These are phyloP conservation scores for Drosophila navojoa DNA, from an alignment of 1,140 invertebrate species.

Conservation along the genomic window DNA sequence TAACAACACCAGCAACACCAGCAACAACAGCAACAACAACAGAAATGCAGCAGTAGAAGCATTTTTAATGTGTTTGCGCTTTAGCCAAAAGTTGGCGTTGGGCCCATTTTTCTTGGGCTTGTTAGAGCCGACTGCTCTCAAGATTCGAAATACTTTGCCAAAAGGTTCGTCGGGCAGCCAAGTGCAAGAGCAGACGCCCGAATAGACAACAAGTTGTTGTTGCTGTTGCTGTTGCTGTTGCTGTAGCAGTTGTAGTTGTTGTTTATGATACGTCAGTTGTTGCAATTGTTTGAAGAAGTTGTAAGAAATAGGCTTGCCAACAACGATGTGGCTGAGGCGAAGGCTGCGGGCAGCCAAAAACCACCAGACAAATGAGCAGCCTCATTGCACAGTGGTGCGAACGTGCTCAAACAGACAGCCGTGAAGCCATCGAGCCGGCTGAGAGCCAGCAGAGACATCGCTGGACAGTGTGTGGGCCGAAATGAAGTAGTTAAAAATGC, in stretches of 20 bases:
- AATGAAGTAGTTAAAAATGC: slow-evolving; percentile 49
- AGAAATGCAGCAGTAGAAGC: slow-evolving; percentile 49
- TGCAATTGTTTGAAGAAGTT: slow-evolving; percentile 80
- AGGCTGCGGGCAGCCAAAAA: slow-evolving; percentile 20
- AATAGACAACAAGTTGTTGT: slow-evolving; percentile 28
- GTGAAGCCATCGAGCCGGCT: background rate
- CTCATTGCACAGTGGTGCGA: slow-evolving; percentile 48
- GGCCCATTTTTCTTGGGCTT: slow-evolving; percentile 82
- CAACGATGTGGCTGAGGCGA: slow-evolving; percentile 28
- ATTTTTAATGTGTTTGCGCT: slow-evolving; percentile 82
- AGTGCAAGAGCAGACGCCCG: slow-evolving; percentile 63
- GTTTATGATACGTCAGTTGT: slow-evolving; percentile 78
- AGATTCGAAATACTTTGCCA: slow-evolving; percentile 68
- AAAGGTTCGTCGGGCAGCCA: slow-evolving; percentile 62
- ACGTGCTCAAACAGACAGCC: background rate
- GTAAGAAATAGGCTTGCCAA: slow-evolving; percentile 72
- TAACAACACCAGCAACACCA: slow-evolving; percentile 29
- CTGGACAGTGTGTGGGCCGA: slow-evolving; percentile 12
- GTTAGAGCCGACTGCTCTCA: slow-evolving; percentile 61
- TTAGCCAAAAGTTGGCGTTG: slow-evolving; percentile 80
- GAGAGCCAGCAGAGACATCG: slow-evolving; percentile 8
- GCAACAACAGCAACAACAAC: slow-evolving; percentile 28
- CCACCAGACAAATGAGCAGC: slow-evolving; percentile 62
- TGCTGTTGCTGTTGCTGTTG: slow-evolving; percentile 8
- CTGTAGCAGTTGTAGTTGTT: slow-evolving; percentile 57